Conservation (phyloP, 2,888 invertebrate species). For the Harpagoxenus sublaevis region DNA sequence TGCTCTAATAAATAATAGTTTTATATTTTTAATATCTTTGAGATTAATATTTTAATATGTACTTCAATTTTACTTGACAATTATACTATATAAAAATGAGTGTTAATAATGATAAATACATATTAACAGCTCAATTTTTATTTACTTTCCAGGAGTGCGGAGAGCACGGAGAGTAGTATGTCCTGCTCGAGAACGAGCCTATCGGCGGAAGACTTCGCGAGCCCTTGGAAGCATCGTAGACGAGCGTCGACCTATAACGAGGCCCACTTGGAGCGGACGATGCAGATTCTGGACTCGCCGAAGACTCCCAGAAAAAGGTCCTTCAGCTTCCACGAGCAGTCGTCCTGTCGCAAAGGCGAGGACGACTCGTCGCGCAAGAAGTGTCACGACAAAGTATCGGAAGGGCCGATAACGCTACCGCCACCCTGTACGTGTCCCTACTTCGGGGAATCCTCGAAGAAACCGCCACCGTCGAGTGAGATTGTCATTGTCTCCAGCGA, state of each 20-base stretch:
- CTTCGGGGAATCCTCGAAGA: conserved; percentile 91
- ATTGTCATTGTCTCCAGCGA: conserved; percentile 88
- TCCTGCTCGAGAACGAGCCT: conserved; percentile 80
- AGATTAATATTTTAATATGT: background rate
- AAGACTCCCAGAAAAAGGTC: conserved; percentile 86
- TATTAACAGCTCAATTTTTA: background rate
- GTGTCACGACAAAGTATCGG: conserved; percentile 41
- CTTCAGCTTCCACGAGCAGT: conserved; percentile 87
- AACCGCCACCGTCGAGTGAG: conserved; percentile 86
- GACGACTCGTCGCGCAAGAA: conserved; percentile 45
- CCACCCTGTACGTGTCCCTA: conserved; percentile 94
- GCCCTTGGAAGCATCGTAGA: conserved; percentile 80
- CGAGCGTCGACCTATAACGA: conserved; percentile 87
- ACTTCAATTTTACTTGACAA: background rate
- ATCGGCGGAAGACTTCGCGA: conserved; percentile 76
- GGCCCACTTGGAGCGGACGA: conserved; percentile 84
- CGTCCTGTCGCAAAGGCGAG: conserved; percentile 68
- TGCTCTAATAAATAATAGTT: background rate
- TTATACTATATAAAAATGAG: background rate
- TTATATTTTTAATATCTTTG: background rate
- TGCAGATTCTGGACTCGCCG: conserved; percentile 82
- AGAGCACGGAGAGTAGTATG: conserved; percentile 76
- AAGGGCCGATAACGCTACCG: conserved; percentile 86
- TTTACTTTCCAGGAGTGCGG: conserved; percentile 74
- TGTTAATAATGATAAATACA: background rate